phyloP scores from a whole-genome alignment of 2,888 invertebrate species.

The Empis livida region DNA sequence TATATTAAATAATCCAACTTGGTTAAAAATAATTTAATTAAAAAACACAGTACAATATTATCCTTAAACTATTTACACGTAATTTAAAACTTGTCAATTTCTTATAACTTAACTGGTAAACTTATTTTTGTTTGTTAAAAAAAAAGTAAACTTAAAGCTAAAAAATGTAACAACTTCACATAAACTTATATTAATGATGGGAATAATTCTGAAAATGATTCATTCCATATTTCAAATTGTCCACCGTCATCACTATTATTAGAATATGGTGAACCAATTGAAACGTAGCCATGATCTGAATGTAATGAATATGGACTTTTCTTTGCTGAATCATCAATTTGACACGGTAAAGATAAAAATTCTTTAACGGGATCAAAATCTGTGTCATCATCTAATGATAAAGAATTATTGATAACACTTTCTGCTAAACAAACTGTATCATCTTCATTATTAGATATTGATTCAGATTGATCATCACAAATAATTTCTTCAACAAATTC shows the following conservation, averaged over 20 bases:
- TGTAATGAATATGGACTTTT: constrained; percentile 29
- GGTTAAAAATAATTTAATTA: too few relatives aligned
- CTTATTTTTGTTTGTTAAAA: not conserved
- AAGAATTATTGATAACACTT: too few relatives aligned
- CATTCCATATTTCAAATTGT: constrained; percentile 51
- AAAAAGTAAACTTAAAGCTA: not conserved
- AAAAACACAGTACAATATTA: too few relatives aligned
- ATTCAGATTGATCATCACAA: constrained; percentile 26
- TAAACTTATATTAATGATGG: constrained; percentile 49
- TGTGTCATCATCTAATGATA: constrained; percentile 18
- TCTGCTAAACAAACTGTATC: constrained; percentile 18
- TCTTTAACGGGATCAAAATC: constrained; percentile 27
- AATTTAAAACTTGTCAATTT: too few relatives aligned
- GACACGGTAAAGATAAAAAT: constrained; percentile 19
- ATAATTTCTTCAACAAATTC: constrained; percentile 37
- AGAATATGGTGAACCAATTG: constrained; percentile 44
- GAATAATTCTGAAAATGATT: constrained; percentile 64
- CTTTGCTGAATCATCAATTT: not conserved
- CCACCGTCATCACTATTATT: constrained; percentile 18
- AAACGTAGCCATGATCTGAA: constrained; percentile 54
- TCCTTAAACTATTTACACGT: too few relatives aligned
- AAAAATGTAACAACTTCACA: not conserved
- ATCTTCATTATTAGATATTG: constrained; percentile 20
- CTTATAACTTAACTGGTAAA: not conserved
- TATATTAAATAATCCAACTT: too few relatives aligned